Conservation (phyloP, 2,113 vertebrate genomes). For the Xenopus tropicalis region UCB_Xtro_10.0 CM004449.2:90813501-90814000, state of each 20-base stretch:
- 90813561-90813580: too few relatives aligned
- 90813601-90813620: too few relatives aligned
- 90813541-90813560: too few relatives aligned
- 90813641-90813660: too few relatives aligned
- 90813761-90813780: not conserved
- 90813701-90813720: not conserved
- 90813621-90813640: too few relatives aligned
- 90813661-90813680: too few relatives aligned
- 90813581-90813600: too few relatives aligned
- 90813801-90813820: slow-evolving; percentile 11
- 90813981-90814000: slow-evolving; percentile 27
- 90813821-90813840: slow-evolving; percentile 12
- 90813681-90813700: too few relatives aligned
- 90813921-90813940: slow-evolving; percentile 33
- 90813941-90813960: slow-evolving; percentile 10
- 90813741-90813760: slow-evolving; percentile 4
- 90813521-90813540: too few relatives aligned
- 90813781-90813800: not conserved
- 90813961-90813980: slow-evolving; percentile 27
- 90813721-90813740: not conserved
- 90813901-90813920: slow-evolving; percentile 12
- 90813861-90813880: slow-evolving; percentile 26
- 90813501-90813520: too few relatives aligned
- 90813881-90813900: slow-evolving; percentile 21
- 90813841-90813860: slow-evolving; percentile 5